phyloP scores from a whole-genome alignment of 2,888 invertebrate species.

The Hydraecia micacea region DNA sequence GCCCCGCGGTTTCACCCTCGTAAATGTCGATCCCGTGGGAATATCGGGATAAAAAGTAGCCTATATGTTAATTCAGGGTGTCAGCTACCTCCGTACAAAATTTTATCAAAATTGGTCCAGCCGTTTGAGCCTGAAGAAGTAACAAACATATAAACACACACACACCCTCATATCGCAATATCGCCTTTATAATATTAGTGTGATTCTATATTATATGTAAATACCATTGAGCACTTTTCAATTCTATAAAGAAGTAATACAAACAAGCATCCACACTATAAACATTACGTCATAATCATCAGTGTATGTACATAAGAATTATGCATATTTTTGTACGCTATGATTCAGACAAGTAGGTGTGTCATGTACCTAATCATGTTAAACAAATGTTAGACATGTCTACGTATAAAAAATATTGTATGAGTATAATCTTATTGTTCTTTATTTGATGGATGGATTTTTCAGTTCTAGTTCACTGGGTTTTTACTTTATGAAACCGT shows the following conservation, averaged over 20 bases:
- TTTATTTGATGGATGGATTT: not conserved
- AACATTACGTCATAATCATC: slow-evolving; percentile 33
- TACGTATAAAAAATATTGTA: slow-evolving; percentile 1
- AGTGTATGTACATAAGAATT: slow-evolving; percentile 30
- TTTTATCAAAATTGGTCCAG: too few relatives aligned
- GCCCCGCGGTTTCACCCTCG: too few relatives aligned
- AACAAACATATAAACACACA: too few relatives aligned
- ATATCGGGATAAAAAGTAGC: too few relatives aligned
- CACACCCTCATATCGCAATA: too few relatives aligned
- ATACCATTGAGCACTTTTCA: too few relatives aligned
- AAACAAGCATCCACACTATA: slow-evolving; percentile 1
- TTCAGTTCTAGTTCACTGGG: not conserved
- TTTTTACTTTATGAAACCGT: not conserved
- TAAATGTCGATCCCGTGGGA: too few relatives aligned
- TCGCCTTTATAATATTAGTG: too few relatives aligned
- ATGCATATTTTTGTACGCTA: slow-evolving; percentile 19
- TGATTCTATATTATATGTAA: too few relatives aligned
- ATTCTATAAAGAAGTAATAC: not conserved
- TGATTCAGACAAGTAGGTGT: slow-evolving; percentile 51
- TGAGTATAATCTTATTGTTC: not conserved
- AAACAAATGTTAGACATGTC: slow-evolving; percentile 35
- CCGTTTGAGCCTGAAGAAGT: too few relatives aligned
- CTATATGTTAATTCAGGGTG: too few relatives aligned
- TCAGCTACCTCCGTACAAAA: too few relatives aligned
- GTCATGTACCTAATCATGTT: slow-evolving; percentile 37